Percentiles rank a stretch among this genome's conserved stretches.
These are phyloP conservation scores for Leptestheria dahalacensis DNA, from an alignment of 1,140 invertebrate species.

Conservation along the genomic window DNA sequence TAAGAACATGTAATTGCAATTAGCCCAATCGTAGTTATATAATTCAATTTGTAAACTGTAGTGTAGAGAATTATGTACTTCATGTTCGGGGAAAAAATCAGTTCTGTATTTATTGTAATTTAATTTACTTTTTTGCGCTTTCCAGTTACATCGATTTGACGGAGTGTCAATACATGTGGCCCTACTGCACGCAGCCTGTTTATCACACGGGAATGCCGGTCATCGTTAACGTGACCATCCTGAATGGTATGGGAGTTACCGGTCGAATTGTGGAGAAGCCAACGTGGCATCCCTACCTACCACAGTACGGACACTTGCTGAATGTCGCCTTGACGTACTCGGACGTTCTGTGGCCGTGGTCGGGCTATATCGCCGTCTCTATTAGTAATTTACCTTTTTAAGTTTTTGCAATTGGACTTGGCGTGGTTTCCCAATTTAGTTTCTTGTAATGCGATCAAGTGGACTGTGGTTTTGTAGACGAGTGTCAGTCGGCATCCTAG, in stretches of 20 bases:
- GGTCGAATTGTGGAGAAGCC: constrained; percentile 53
- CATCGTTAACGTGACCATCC: constrained; percentile 80
- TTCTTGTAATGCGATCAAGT: no score
- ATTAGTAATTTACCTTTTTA: constrained; percentile 9
- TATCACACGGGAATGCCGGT: constrained; percentile 74
- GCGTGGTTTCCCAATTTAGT: no score
- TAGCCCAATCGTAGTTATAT: no score
- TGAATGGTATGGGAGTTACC: constrained; percentile 76
- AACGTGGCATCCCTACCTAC: constrained; percentile 72
- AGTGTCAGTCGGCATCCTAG: no score
- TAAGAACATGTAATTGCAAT: no score
- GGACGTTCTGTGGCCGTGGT: constrained; percentile 88
- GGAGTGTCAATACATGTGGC: constrained; percentile 95
- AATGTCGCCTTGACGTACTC: constrained; percentile 52
- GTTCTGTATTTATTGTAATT: no score
- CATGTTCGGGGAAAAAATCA: no score
- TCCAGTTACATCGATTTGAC: constrained; percentile 74
- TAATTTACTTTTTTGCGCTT: constrained; percentile 4
- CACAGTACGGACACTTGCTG: constrained; percentile 48
- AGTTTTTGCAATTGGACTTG: background rate
- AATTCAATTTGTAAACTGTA: no score
- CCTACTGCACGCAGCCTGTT: constrained; percentile 88
- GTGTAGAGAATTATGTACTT: no score
- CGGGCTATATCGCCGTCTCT: constrained; percentile 73
- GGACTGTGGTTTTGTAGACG: no score